These are phyloP conservation scores for Perdix hodgsoniae DNA, from an alignment of 2,797 vertebrate species.

Conservation along the genomic window DNA sequence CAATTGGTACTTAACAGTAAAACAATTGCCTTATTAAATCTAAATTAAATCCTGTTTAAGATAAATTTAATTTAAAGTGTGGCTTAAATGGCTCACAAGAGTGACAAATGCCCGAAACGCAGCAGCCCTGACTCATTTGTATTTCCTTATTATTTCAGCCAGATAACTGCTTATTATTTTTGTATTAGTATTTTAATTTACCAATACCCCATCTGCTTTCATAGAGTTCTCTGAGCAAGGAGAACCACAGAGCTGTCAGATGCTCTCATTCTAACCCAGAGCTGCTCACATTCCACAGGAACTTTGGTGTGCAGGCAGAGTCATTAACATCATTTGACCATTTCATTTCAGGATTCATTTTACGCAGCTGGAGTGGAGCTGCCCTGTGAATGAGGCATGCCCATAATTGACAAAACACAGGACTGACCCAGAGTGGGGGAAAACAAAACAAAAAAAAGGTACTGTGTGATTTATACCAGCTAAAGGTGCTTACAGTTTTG, in stretches of 20 bases:
- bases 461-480: neutral
- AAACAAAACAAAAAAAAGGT: neutral
- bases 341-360: constrained; percentile 63
- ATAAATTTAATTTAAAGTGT: constrained; percentile 60
- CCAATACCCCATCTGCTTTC: neutral
- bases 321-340: constrained; percentile 70
- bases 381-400: constrained; percentile 14
- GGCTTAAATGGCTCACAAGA: constrained; percentile 51
- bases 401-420: constrained; percentile 52
- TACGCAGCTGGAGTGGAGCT: constrained; percentile 59
- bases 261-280: constrained; percentile 1
- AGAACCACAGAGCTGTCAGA: constrained; percentile 35
- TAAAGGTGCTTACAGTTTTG: neutral
- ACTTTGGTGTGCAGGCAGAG: constrained; percentile 27
- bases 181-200: constrained; percentile 53
- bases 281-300: constrained; percentile 60
- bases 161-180: constrained; percentile 46
- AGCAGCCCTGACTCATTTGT: constrained; percentile 13
- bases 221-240: neutral
- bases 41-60: constrained; percentile 67
- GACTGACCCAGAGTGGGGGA: neutral
- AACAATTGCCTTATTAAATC: constrained; percentile 71
- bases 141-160: constrained; percentile 40
- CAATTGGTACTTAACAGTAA: constrained; percentile 58
- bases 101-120: constrained; percentile 51